A percentile compares a stretch with the other conserved stretches of the same genome.
Conservation (phyloP, 2,113 vertebrate genomes). For the Crotalus horridus region DNA sequence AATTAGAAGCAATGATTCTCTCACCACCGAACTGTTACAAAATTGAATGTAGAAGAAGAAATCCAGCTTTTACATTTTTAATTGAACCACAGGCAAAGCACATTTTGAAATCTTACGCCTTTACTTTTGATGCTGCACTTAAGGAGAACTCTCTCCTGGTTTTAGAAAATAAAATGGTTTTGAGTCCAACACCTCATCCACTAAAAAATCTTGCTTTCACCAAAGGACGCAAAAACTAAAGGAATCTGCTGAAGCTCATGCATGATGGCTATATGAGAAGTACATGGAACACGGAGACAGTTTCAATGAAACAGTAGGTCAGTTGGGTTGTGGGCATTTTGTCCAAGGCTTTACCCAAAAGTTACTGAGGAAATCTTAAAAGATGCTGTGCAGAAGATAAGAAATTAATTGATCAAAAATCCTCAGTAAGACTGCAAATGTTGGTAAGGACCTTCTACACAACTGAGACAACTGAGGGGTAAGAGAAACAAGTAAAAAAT, state of each 20-base stretch:
- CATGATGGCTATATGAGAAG: background rate
- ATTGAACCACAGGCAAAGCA: background rate
- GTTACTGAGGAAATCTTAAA: background rate
- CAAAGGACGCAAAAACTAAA: background rate
- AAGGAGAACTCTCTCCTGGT: background rate
- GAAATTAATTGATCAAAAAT: background rate
- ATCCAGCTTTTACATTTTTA: background rate
- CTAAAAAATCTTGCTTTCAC: background rate
- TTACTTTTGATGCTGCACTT: background rate
- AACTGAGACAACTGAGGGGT: background rate
- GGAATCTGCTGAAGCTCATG: background rate
- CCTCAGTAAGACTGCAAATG: background rate
- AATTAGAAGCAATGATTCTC: background rate
- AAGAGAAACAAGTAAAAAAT: background rate
- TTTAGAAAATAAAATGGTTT: background rate
- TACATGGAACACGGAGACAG: background rate
- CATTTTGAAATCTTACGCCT: background rate
- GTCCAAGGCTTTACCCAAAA: background rate
- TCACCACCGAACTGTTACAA: background rate
- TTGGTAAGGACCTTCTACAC: background rate
- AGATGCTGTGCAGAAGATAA: background rate
- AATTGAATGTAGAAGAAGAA: background rate
- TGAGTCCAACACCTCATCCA: background rate
- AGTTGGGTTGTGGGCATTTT: background rate
- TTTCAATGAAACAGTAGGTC: background rate